phyloP scores from a whole-genome alignment of 2,797 vertebrate species.

The Syngnathus rostellatus region DNA sequence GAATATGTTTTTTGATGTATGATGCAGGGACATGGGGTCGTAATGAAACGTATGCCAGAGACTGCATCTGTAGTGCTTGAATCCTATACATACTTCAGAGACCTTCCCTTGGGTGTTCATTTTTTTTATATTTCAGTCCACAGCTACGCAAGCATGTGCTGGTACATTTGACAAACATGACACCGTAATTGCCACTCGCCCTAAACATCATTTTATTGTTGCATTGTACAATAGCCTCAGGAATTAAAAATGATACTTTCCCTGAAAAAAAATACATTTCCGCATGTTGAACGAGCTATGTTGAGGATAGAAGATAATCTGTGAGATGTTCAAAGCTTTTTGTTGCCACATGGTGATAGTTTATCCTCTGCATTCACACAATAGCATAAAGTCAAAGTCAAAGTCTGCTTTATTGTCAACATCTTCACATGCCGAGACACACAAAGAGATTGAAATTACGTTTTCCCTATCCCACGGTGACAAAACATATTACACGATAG shows the following conservation, averaged over 20 bases:
- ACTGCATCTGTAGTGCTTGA: background rate
- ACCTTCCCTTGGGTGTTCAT: background rate
- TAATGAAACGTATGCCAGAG: background rate
- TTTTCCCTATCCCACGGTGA: too few species aligned
- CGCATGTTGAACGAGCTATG: background rate
- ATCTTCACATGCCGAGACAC: too few species aligned
- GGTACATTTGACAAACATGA: background rate
- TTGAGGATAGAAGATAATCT: background rate
- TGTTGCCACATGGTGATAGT: background rate
- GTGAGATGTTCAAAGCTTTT: background rate
- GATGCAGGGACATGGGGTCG: background rate
- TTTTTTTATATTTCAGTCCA: conserved; percentile 1
- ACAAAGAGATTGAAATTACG: too few species aligned
- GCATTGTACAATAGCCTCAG: background rate
- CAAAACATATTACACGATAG: too few species aligned
- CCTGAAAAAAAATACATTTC: background rate
- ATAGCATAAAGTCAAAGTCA: too few species aligned
- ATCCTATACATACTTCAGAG: background rate
- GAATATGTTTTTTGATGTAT: background rate
- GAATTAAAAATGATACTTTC: background rate
- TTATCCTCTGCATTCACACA: background rate
- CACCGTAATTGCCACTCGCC: background rate
- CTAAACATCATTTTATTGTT: background rate
- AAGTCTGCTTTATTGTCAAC: too few species aligned
- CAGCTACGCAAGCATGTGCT: background rate